Conservation (phyloP, 2,888 invertebrate species). For the Pseudeuparius sepicola region DNA sequence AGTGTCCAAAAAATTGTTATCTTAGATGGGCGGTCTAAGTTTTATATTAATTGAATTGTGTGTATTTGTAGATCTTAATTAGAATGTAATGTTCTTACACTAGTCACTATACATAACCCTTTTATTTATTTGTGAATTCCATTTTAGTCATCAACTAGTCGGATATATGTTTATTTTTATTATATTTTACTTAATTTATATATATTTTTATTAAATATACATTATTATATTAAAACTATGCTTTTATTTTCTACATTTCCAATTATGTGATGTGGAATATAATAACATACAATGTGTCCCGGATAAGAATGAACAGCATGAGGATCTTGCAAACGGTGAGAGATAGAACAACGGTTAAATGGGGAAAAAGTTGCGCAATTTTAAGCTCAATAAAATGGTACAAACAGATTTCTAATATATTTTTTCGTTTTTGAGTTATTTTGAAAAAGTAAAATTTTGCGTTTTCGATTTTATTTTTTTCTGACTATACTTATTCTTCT, state of each 20-base stretch:
- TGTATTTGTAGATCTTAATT: slow-evolving; percentile 29
- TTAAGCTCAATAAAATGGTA: too few species aligned
- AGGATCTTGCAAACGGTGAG: too few species aligned
- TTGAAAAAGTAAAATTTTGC: too few species aligned
- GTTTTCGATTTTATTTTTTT: too few species aligned
- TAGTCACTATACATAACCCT: slow-evolving; percentile 26
- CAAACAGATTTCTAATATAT: too few species aligned
- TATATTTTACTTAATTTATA: slow-evolving; percentile 27
- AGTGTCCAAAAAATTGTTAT: slow-evolving; percentile 29
- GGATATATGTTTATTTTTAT: slow-evolving; percentile 26
- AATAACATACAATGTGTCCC: too few species aligned
- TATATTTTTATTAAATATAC: slow-evolving; percentile 31
- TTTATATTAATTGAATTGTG: slow-evolving; percentile 30
- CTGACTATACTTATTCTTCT: too few species aligned
- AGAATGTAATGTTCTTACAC: slow-evolving; percentile 24
- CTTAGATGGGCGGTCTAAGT: slow-evolving; percentile 28
- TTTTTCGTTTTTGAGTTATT: too few species aligned
- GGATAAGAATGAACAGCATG: too few species aligned
- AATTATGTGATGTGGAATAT: too few species aligned
- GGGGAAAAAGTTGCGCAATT: too few species aligned
- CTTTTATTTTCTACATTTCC: slow-evolving; percentile 10
- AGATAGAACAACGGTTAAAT: too few species aligned
- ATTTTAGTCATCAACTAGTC: slow-evolving; percentile 24
- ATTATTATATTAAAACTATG: slow-evolving; percentile 27
- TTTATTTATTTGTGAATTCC: slow-evolving; percentile 23